Percentiles rank a stretch among this genome's conserved stretches.
These are phyloP conservation scores for Drosophila punjabiensis DNA, from an alignment of 1,140 invertebrate genomes.

Conservation along the genomic window DNA sequence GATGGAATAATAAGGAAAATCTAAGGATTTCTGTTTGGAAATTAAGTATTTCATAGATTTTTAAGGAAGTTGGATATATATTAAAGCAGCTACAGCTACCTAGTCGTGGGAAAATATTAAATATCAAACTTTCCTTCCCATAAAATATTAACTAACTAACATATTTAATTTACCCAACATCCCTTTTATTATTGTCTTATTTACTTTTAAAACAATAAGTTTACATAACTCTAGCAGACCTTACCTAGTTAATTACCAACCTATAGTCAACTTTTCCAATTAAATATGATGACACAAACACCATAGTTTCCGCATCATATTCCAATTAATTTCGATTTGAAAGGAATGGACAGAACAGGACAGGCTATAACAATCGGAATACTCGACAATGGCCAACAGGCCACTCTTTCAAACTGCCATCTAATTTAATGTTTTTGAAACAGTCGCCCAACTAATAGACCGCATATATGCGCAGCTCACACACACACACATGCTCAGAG, in stretches of 20 bases:
- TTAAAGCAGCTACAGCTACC: too few relatives aligned
- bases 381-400: conserved; percentile 15
- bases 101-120: neutral
- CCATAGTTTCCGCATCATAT: conserved; percentile 22
- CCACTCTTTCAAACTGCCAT: conserved; percentile 26
- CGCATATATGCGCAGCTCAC: conserved; percentile 27
- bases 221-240: neutral
- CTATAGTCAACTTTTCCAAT: conserved; percentile 2
- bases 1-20: neutral
- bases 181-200: neutral
- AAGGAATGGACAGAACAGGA: conserved; percentile 1
- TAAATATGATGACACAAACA: conserved; percentile 12
- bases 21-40: neutral
- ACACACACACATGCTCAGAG: conserved; percentile 50
- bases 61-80: too few relatives aligned
- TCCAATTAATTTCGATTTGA: conserved; percentile 31
- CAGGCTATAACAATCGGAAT: conserved; percentile 21
- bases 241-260: neutral
- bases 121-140: too few relatives aligned
- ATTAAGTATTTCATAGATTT: neutral
- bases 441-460: conserved; percentile 36
- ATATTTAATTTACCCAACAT: too few relatives aligned
- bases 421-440: conserved; percentile 42
- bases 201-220: neutral
- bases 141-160: neutral